Evolutionary conservation across 2,888 invertebrate species (phyloP).

Genomic region (Liposcelis brunnea): DNA sequence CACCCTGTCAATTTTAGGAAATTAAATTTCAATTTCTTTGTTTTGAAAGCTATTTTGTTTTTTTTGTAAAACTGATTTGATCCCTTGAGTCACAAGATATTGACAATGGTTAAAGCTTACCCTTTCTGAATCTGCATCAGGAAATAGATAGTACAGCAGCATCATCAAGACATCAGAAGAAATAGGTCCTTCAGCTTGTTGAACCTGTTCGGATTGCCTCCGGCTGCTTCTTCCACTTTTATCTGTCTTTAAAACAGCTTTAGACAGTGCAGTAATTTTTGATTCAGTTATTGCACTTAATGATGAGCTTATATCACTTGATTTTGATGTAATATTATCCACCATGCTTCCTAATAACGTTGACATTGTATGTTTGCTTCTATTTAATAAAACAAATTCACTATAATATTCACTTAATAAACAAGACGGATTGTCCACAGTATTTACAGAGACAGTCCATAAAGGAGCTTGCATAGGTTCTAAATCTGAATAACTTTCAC

Average conservation of each 20-base stretch:
- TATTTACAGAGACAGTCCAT: slow-evolving; percentile 54
- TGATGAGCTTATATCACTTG: slow-evolving; percentile 23
- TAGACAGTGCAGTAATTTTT: slow-evolving; percentile 44
- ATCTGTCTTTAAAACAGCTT: slow-evolving; percentile 24
- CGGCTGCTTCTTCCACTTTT: slow-evolving; percentile 31
- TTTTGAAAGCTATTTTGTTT: no score
- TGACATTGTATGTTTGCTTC: slow-evolving; percentile 17
- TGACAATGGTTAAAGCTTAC: slow-evolving; percentile 20
- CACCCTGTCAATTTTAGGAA: no score
- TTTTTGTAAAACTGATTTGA: no score
- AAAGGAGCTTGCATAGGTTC: slow-evolving; percentile 61
- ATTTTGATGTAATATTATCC: slow-evolving; percentile 15
- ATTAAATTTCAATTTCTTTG: no score
- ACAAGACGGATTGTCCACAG: slow-evolving; percentile 51
- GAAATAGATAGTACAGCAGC: slow-evolving; percentile 69
- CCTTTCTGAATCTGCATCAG: slow-evolving; percentile 59
- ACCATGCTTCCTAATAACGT: slow-evolving; percentile 24
- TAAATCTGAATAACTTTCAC: slow-evolving; percentile 72
- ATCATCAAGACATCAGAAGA: slow-evolving; percentile 55
- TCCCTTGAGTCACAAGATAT: no score
- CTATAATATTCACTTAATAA: slow-evolving; percentile 58
- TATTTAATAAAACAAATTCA: slow-evolving; percentile 36
- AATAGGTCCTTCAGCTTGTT: slow-evolving; percentile 56
- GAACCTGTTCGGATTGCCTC: slow-evolving; percentile 23
- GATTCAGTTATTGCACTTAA: slow-evolving; percentile 58